A percentile compares a stretch with the other conserved stretches of the same genome.
Evolutionary conservation across 1,140 invertebrate species (phyloP).

Genomic region (Cydia pomonella): DNA sequence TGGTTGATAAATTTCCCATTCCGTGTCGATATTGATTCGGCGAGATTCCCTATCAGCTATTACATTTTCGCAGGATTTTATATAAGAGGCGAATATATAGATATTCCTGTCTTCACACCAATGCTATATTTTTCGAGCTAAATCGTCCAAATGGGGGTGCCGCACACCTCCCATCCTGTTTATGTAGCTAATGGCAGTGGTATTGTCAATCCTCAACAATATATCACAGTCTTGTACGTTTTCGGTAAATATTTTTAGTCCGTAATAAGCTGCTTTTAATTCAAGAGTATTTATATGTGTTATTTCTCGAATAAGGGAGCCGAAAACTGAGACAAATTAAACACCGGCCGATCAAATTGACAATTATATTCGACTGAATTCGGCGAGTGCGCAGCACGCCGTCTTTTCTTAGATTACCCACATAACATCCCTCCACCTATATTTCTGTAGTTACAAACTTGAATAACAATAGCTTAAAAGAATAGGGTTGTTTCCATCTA

Average conservation of each 20-base stretch:
- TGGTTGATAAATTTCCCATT: too few species aligned
- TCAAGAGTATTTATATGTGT: slow-evolving; percentile 57
- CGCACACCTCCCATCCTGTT: slow-evolving; percentile 48
- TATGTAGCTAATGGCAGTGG: slow-evolving; percentile 50
- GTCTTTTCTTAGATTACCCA: too few species aligned
- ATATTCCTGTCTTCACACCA: slow-evolving; percentile 51
- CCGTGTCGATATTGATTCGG: slow-evolving; percentile 7
- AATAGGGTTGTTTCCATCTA: too few species aligned
- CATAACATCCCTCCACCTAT: too few species aligned
- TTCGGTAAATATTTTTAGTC: slow-evolving; percentile 49
- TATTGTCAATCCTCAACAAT: slow-evolving; percentile 51
- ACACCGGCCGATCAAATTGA: too few species aligned
- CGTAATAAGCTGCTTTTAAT: slow-evolving; percentile 47
- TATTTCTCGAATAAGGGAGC: too few species aligned
- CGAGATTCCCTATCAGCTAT: slow-evolving; percentile 29
- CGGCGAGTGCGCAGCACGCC: too few species aligned
- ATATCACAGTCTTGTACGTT: slow-evolving; percentile 42
- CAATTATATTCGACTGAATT: too few species aligned
- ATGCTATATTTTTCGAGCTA: slow-evolving; percentile 46
- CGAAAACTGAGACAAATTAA: too few species aligned
- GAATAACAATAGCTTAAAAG: too few species aligned
- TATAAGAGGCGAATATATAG: slow-evolving; percentile 51
- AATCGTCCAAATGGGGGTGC: slow-evolving; percentile 39
- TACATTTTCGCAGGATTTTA: slow-evolving; percentile 42
- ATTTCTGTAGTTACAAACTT: too few species aligned